Conservation (phyloP, 1,140 invertebrate genomes). For the Argopecten irradians region DNA sequence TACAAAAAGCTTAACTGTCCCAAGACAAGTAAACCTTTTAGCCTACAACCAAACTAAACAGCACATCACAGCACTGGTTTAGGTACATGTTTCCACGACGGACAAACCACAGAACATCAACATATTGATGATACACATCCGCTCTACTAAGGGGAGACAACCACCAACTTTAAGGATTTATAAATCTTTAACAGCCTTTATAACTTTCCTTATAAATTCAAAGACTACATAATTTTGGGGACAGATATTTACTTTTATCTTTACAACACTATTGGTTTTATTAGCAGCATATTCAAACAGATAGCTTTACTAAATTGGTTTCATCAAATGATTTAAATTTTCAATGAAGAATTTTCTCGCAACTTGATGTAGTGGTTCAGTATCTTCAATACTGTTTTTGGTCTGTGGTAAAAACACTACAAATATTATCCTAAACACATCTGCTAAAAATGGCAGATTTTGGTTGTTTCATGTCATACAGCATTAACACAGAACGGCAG, state of each 20-base stretch:
- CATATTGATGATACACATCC: neutral
- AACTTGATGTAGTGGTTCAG: neutral
- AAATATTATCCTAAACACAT: neutral
- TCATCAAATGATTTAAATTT: too few species aligned
- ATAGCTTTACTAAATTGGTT: too few species aligned
- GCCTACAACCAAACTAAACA: neutral
- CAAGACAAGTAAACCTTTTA: neutral
- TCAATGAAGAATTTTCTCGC: too few species aligned
- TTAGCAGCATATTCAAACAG: neutral
- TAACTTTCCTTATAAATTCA: neutral
- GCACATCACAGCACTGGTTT: neutral
- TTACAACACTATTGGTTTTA: neutral
- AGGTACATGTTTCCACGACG: neutral
- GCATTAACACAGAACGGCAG: neutral
- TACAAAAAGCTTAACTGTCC: neutral
- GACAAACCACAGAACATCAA: neutral
- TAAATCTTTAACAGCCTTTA: too few species aligned
- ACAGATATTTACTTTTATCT: neutral
- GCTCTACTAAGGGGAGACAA: neutral
- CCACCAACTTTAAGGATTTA: too few species aligned
- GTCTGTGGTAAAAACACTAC: neutral
- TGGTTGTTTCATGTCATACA: too few species aligned
- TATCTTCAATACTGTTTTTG: neutral
- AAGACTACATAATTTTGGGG: too few species aligned
- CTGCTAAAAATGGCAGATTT: neutral